Percentiles rank a stretch among this genome's conserved stretches.
These are phyloP conservation scores for Amazona guildingii DNA, from an alignment of 2,113 vertebrate species.

Conservation along the genomic window DNA sequence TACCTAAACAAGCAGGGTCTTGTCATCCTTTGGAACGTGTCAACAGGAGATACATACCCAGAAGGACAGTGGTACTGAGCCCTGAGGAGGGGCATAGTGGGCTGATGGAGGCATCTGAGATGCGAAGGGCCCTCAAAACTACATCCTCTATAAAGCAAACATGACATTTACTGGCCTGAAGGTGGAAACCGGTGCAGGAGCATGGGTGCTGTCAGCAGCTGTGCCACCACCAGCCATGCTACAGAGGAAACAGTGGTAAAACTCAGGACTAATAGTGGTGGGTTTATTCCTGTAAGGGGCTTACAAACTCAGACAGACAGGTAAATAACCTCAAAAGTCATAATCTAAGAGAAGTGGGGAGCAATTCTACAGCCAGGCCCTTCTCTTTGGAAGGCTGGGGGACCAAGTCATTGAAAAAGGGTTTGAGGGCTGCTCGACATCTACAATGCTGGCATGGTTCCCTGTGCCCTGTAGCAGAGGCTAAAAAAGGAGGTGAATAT, in stretches of 20 bases:
- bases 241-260: background rate
- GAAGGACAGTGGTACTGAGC: background rate
- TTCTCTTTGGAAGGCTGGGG: background rate
- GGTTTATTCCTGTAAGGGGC: background rate
- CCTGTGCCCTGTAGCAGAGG: constrained; percentile 6
- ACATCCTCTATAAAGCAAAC: background rate
- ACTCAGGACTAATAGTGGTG: background rate
- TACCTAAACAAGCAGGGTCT: background rate
- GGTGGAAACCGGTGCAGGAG: background rate
- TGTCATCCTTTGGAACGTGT: background rate
- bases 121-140: background rate
- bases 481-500: constrained; percentile 59
- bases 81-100: background rate
- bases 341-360: background rate
- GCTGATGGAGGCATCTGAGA: background rate
- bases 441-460: background rate
- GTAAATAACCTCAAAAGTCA: background rate
- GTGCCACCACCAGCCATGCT: background rate
- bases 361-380: background rate
- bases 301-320: background rate
- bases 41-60: background rate
- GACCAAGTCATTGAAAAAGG: background rate
- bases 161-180: background rate
- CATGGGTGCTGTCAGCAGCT: background rate
- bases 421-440: background rate